Conservation (phyloP, 23 tunicate species). For the Ascidia mentula region DNA sequence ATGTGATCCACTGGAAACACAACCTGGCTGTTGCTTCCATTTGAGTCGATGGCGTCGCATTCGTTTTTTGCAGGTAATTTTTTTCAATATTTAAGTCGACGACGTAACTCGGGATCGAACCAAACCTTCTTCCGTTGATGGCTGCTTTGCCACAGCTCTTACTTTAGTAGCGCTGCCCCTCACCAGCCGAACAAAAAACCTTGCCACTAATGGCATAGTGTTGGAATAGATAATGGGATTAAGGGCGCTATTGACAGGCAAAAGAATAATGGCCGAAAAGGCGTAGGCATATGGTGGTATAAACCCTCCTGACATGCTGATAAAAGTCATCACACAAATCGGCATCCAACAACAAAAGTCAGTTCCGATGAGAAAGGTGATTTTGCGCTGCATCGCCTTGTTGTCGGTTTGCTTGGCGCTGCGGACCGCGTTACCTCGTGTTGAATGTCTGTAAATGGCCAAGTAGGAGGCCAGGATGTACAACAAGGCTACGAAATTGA, state of each 20-base stretch:
- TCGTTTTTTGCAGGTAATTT: no score
- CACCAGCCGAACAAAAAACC: background rate
- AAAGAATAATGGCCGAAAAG: slow-evolving; percentile 22
- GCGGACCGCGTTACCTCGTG: background rate
- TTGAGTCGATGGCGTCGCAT: no score
- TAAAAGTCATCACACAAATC: slow-evolving; percentile 28
- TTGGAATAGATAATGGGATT: slow-evolving; percentile 34
- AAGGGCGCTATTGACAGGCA: slow-evolving; percentile 37
- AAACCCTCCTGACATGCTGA: background rate
- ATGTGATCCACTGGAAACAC: no score
- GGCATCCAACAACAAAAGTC: slow-evolving; percentile 53
- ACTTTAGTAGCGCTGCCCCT: background rate
- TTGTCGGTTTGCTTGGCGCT: background rate
- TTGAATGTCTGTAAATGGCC: slow-evolving; percentile 35
- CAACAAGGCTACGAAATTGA: slow-evolving; percentile 26
- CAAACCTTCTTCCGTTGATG: background rate
- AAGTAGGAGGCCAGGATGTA: slow-evolving; percentile 29
- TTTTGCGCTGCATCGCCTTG: slow-evolving; percentile 32
- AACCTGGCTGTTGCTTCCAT: no score
- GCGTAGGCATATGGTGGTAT: slow-evolving; percentile 24
- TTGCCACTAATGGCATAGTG: background rate
- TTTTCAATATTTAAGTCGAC: background rate
- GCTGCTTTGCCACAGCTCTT: background rate
- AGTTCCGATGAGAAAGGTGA: slow-evolving; percentile 27
- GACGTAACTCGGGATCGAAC: background rate